phyloP scores from a whole-genome alignment of 2,888 invertebrate genomes.

The Megaustenia siamemsis region DNA sequence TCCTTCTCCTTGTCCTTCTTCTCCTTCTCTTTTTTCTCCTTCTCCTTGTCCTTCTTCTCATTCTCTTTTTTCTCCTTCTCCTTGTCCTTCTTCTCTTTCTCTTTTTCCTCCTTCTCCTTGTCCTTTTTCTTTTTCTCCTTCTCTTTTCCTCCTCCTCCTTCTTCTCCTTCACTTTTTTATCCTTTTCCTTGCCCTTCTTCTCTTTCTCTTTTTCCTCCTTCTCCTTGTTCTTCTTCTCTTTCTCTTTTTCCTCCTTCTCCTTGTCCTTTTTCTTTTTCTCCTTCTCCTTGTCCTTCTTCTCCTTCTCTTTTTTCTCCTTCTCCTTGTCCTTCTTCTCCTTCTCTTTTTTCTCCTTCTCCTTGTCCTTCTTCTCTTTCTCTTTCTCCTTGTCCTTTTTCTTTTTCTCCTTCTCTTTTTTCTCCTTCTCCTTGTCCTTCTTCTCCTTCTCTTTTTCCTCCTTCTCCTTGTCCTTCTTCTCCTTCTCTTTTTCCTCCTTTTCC shows the following conservation, averaged over 20 bases:
- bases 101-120: neutral
- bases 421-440: no score
- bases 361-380: no score
- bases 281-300: neutral
- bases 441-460: neutral
- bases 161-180: neutral
- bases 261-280: no score
- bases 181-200: no score
- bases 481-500: constrained; percentile 56
- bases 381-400: no score
- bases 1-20: neutral
- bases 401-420: no score
- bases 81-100: neutral
- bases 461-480: constrained; percentile 6
- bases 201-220: neutral
- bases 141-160: neutral
- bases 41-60: no score
- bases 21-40: neutral
- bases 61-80: neutral
- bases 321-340: neutral
- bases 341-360: neutral
- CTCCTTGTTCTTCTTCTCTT: neutral
- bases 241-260: constrained; percentile 23
- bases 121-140: no score
- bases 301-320: neutral